Conservation (phyloP, 2,113 vertebrate species). For the Leucopsar rothschildi region DNA sequence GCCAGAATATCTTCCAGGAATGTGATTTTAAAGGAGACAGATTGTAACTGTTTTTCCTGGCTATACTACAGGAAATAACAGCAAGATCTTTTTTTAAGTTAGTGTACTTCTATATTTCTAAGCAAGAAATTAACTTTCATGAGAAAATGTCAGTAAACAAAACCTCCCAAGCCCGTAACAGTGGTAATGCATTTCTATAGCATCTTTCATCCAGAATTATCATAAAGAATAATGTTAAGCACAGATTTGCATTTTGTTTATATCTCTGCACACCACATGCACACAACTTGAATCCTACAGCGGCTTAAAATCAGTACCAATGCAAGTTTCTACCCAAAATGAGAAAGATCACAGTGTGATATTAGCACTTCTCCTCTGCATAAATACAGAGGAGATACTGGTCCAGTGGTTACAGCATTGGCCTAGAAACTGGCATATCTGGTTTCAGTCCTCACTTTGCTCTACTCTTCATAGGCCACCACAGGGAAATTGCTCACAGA, state of each 20-base stretch:
- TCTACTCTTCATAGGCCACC: not conserved
- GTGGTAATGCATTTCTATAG: conserved; percentile 19
- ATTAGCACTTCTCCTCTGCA: not conserved
- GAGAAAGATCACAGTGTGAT: not conserved
- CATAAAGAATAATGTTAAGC: conserved; percentile 26
- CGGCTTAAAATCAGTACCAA: not conserved
- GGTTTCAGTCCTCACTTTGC: not conserved
- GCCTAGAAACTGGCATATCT: not conserved
- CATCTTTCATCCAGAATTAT: conserved; percentile 30
- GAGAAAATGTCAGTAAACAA: conserved; percentile 72
- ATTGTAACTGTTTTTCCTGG: conserved; percentile 84
- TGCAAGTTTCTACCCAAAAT: not conserved
- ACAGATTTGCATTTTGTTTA: conserved; percentile 60
- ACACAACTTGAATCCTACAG: not conserved
- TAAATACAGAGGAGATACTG: not conserved
- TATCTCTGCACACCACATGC: not conserved
- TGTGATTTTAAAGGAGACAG: conserved; percentile 79
- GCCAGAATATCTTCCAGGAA: conserved; percentile 81
- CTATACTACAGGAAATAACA: conserved; percentile 82
- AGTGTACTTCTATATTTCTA: conserved; percentile 76
- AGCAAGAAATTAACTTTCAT: conserved; percentile 76
- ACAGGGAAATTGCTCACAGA: not conserved
- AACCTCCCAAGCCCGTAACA: conserved; percentile 34
- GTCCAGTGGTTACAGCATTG: not conserved
- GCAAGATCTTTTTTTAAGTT: conserved; percentile 79